phyloP scores from a whole-genome alignment of 2,797 vertebrate genomes.

The Gambelia wislizenii region DNA sequence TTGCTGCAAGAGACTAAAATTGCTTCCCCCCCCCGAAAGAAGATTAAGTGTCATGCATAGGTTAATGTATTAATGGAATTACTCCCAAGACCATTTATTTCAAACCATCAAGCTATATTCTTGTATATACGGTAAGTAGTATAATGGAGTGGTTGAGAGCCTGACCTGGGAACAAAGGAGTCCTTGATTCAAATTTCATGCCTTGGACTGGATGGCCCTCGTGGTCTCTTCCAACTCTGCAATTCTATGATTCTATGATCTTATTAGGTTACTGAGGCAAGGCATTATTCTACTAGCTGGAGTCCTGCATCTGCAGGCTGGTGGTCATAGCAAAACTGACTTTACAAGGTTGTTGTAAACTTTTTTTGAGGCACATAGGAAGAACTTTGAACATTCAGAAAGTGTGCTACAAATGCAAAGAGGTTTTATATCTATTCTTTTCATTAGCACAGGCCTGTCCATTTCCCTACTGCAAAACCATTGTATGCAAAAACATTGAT shows the following conservation, averaged over 20 bases:
- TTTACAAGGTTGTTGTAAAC: neutral
- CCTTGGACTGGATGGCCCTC: too few species aligned
- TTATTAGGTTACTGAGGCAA: neutral
- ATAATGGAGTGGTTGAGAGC: neutral
- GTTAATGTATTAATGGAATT: neutral
- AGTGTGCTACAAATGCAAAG: neutral
- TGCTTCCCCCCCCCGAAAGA: too few species aligned
- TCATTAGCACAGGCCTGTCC: fast-evolving
- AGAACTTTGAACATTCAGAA: neutral
- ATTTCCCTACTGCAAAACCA: neutral
- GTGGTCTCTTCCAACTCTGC: too few species aligned
- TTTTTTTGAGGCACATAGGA: neutral
- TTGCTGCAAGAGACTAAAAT: too few species aligned
- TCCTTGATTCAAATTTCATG: neutral
- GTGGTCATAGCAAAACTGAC: neutral
- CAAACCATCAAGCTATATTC: neutral
- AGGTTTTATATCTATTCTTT: neutral
- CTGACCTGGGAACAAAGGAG: neutral
- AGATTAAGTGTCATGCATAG: neutral
- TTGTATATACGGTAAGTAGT: neutral
- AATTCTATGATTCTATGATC: too few species aligned
- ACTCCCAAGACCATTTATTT: neutral
- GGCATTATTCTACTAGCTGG: too few species aligned
- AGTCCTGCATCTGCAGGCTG: neutral
- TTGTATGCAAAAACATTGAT: neutral